phyloP scores from a whole-genome alignment of 2,888 invertebrate species.

The Oithona nana region DNA sequence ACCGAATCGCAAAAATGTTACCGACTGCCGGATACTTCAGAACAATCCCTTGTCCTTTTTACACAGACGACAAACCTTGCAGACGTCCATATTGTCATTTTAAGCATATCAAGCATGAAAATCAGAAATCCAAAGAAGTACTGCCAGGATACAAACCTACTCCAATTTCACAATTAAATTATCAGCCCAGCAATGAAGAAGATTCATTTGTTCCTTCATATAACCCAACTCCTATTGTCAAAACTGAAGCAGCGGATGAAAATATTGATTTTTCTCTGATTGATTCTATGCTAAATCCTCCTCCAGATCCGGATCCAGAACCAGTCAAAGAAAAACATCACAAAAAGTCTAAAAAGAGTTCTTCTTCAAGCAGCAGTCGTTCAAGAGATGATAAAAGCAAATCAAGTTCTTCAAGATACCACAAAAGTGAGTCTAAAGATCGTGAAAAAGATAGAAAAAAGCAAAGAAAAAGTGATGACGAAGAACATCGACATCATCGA shows the following conservation, averaged over 20 bases:
- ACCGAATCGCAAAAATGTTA: too few species aligned
- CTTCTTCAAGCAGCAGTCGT: too few species aligned
- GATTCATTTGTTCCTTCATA: not conserved
- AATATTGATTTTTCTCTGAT: not conserved
- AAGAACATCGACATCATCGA: too few species aligned
- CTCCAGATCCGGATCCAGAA: not conserved
- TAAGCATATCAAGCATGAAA: slow-evolving; percentile 37
- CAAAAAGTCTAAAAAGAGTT: not conserved
- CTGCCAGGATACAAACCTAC: not conserved
- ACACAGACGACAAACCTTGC: slow-evolving; percentile 49
- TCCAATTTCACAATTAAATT: too few species aligned
- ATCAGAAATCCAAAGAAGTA: not conserved
- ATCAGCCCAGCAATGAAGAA: too few species aligned
- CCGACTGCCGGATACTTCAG: slow-evolving; percentile 76
- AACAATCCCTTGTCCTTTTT: slow-evolving; percentile 66
- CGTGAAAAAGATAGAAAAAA: not conserved
- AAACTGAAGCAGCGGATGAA: not conserved
- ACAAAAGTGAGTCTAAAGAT: not conserved
- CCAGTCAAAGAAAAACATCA: not conserved
- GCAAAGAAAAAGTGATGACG: not conserved
- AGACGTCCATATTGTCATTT: slow-evolving; percentile 82
- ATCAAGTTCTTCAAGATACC: too few species aligned
- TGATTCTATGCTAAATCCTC: not conserved
- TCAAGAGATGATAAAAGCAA: too few species aligned
- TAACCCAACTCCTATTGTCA: not conserved